These are phyloP conservation scores for Mycalesis mineus DNA, from an alignment of 2,888 invertebrate species.

Conservation along the genomic window DNA sequence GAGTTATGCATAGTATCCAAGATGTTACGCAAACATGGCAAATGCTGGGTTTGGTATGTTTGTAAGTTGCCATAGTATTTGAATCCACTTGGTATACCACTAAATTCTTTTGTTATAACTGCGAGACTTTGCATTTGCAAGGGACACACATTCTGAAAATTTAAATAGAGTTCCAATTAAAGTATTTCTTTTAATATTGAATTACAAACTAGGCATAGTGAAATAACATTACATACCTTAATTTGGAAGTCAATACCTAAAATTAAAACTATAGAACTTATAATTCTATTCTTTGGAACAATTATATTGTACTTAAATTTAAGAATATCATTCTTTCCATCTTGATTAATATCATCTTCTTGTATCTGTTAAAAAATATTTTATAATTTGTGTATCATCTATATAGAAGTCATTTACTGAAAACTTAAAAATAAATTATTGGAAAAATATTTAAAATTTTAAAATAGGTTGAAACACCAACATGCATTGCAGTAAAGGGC, in stretches of 20 bases:
- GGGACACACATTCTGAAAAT: slow-evolving; percentile 70
- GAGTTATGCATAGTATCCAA: slow-evolving; percentile 77
- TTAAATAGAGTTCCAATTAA: no score
- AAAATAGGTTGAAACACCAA: no score
- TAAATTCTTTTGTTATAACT: slow-evolving; percentile 63
- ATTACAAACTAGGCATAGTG: no score
- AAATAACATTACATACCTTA: slow-evolving; percentile 66
- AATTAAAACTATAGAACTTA: slow-evolving; percentile 78
- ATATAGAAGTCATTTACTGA: no score
- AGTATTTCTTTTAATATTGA: no score
- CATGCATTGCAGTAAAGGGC: no score
- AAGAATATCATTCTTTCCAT: slow-evolving; percentile 81
- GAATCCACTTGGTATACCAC: slow-evolving; percentile 52
- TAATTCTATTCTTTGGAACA: slow-evolving; percentile 64
- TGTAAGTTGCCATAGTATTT: slow-evolving; percentile 66
- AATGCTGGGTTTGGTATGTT: slow-evolving; percentile 65
- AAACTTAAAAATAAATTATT: no score
- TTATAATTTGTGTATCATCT: not conserved
- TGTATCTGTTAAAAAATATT: slow-evolving; percentile 69
- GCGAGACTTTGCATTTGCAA: slow-evolving; percentile 77
- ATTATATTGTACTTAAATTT: slow-evolving; percentile 78
- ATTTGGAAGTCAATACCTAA: slow-evolving; percentile 80
- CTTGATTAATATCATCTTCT: slow-evolving; percentile 81
- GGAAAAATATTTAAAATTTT: no score
- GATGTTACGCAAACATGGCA: slow-evolving; percentile 67